Conservation (phyloP, 2,888 invertebrate genomes). For the Nymphalis polychloros region DNA sequence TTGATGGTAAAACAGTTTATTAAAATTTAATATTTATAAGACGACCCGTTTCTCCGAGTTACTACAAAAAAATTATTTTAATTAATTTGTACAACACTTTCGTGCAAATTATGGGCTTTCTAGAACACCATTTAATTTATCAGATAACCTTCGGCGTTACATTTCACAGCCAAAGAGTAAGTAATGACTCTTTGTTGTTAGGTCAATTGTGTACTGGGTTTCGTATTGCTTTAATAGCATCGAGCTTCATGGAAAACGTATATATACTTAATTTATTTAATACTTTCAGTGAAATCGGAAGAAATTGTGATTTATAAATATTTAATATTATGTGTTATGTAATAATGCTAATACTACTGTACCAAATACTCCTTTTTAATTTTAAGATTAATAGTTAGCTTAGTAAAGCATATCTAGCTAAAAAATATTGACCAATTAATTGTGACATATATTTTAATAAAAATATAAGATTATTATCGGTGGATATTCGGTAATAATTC, state of each 20-base stretch:
- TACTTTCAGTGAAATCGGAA: not conserved
- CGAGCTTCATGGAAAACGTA: slow-evolving; percentile 56
- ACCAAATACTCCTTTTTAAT: no score
- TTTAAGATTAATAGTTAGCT: no score
- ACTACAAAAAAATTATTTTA: no score
- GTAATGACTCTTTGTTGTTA: slow-evolving; percentile 68
- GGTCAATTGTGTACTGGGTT: slow-evolving; percentile 56
- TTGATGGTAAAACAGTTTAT: no score
- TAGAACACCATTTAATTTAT: slow-evolving; percentile 25
- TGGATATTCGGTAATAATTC: no score
- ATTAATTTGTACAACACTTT: not conserved
- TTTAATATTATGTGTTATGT: not conserved
- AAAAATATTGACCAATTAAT: no score
- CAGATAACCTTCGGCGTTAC: slow-evolving; percentile 45
- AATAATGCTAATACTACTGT: no score
- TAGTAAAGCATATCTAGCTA: no score
- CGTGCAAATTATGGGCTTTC: not conserved
- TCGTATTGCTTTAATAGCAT: slow-evolving; percentile 61
- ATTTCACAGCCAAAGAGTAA: slow-evolving; percentile 54
- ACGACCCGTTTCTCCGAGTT: not conserved
- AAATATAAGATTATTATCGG: no score
- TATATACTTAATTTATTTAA: not conserved
- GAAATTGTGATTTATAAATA: not conserved
- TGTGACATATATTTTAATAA: no score
- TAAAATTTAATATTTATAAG: not conserved